phyloP scores from a whole-genome alignment of 2,888 invertebrate genomes.

The Micoletzkya japonica region DNA sequence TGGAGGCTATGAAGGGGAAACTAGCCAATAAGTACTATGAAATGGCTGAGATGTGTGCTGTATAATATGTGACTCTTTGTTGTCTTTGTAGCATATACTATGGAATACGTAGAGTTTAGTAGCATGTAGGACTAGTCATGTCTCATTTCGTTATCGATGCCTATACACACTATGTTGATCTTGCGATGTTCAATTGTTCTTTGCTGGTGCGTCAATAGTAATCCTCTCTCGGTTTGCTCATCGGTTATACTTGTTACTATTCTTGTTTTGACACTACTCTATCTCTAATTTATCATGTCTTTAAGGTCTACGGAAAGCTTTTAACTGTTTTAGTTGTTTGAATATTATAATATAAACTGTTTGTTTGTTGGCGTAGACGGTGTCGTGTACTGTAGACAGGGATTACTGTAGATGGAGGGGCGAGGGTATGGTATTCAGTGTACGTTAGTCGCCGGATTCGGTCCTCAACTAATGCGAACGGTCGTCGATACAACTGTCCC shows the following conservation, averaged over 20 bases:
- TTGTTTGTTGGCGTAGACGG: not conserved
- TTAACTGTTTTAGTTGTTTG: not conserved
- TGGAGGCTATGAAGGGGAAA: conserved; percentile 70
- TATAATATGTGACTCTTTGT: conserved; percentile 10
- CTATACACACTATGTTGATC: too few species aligned
- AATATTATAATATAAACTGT: not conserved
- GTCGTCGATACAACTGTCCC: conserved; percentile 78
- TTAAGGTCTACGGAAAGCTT: not conserved
- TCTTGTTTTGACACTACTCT: too few species aligned
- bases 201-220: too few species aligned
- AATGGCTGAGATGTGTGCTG: conserved; percentile 49
- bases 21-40: conserved; percentile 67
- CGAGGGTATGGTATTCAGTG: conserved; percentile 72
- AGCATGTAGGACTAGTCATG: too few species aligned
- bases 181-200: too few species aligned
- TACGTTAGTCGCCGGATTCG: conserved; percentile 93
- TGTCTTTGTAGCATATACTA: too few species aligned
- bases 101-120: too few species aligned
- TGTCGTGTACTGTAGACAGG: not conserved
- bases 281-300: not conserved
- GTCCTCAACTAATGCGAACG: conserved; percentile 87
- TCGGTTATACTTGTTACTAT: not conserved
- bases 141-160: too few species aligned
- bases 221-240: too few species aligned
- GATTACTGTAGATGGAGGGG: too few species aligned